These are phyloP conservation scores for Capitulum mitella DNA, from an alignment of 2,888 invertebrate species.

Conservation along the genomic window DNA sequence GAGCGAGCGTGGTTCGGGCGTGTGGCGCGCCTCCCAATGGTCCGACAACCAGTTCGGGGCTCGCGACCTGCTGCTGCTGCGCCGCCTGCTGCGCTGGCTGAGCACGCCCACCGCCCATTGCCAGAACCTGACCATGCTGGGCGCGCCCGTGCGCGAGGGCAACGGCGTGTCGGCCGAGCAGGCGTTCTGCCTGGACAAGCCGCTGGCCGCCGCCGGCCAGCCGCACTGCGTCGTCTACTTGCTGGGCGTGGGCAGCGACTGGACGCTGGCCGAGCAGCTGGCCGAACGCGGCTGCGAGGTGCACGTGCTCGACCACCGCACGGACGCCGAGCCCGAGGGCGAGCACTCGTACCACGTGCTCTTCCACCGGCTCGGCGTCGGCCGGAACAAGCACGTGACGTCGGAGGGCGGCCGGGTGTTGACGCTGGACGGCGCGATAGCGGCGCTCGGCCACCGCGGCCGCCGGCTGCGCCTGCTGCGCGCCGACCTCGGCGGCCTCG, in stretches of 20 bases:
- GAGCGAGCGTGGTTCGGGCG: not conserved
- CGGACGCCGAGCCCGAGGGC: not conserved
- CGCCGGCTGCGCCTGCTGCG: not conserved
- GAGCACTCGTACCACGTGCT: not conserved
- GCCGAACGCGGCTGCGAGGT: not conserved
- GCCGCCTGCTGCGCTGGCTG: not conserved
- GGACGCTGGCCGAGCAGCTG: slow-evolving; percentile 15
- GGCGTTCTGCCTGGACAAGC: not conserved
- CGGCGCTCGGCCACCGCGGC: not conserved
- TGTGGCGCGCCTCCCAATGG: slow-evolving; percentile 8
- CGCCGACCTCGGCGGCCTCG: slow-evolving; percentile 13
- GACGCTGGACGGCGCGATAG: not conserved
- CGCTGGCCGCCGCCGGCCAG: not conserved
- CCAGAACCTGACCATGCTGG: not conserved
- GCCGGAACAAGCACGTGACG: not conserved
- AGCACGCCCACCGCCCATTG: not conserved
- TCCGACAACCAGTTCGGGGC: not conserved
- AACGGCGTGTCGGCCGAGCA: not conserved
- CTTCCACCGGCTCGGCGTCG: slow-evolving; percentile 8
- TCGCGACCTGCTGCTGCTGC: not conserved
- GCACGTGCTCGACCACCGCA: slow-evolving; percentile 6
- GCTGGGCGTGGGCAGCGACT: not conserved
- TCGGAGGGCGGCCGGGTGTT: not conserved
- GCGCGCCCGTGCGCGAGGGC: not conserved
- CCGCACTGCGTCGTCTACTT: not conserved